These are phyloP conservation scores for Vulpes ferrilata DNA, from an alignment of 2,113 vertebrate species.

Conservation along the genomic window DNA sequence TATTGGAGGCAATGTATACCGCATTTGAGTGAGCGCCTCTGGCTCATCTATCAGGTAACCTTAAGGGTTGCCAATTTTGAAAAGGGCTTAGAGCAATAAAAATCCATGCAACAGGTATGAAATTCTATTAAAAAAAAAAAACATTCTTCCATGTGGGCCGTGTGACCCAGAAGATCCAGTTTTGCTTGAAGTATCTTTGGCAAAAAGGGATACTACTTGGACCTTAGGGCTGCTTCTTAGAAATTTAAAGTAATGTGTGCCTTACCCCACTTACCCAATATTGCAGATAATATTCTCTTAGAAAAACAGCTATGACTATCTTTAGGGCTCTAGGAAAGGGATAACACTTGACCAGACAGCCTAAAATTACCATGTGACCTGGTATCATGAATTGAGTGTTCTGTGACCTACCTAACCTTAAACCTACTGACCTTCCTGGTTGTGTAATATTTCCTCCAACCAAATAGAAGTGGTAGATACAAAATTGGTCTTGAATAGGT, in stretches of 20 bases:
- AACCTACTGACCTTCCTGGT: neutral
- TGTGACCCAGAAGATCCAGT: neutral
- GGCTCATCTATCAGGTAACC: neutral
- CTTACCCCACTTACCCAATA: neutral
- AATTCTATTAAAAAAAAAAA: neutral
- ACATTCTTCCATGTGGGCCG: neutral
- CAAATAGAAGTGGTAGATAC: neutral
- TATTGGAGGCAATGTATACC: neutral
- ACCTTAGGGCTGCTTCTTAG: neutral
- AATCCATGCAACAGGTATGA: neutral
- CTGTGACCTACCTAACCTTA: neutral
- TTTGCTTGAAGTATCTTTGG: neutral
- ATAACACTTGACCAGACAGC: neutral
- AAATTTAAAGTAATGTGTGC: neutral
- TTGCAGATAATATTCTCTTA: neutral
- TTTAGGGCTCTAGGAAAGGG: neutral
- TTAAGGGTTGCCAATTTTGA: neutral
- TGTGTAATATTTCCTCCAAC: too few relatives aligned
- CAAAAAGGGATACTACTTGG: neutral
- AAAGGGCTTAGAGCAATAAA: neutral
- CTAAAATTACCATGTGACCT: neutral
- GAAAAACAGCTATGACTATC: neutral
- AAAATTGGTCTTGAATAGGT: neutral
- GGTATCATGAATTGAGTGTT: neutral
- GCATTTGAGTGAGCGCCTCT: neutral